These are phyloP conservation scores for Colletes collaris DNA, from an alignment of 2,888 invertebrate genomes.

Conservation along the genomic window DNA sequence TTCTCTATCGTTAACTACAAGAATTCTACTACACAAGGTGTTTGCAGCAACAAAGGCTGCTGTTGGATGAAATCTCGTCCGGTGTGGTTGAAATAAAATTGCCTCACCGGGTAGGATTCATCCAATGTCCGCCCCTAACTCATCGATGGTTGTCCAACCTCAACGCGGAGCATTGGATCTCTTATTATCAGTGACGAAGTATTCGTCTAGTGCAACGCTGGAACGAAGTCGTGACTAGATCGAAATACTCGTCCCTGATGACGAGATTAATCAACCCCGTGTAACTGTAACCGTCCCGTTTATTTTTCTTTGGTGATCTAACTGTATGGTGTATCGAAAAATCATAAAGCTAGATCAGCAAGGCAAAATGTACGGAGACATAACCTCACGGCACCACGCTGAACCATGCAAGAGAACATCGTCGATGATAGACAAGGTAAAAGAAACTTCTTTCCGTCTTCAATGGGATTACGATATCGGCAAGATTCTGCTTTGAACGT, in stretches of 20 bases:
- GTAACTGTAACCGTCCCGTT: constrained; percentile 61
- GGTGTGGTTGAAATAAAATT: constrained; percentile 67
- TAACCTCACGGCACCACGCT: constrained; percentile 54
- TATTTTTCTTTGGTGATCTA: constrained; percentile 86
- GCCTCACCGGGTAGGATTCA: constrained; percentile 83
- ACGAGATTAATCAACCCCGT: constrained; percentile 40
- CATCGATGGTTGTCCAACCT: constrained; percentile 2
- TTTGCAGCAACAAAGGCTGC: constrained; percentile 51
- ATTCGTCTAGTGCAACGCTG: constrained; percentile 80
- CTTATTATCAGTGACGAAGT: constrained; percentile 73
- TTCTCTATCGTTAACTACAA: background rate
- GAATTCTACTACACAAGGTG: background rate
- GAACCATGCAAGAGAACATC: background rate
- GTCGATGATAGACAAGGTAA: constrained; percentile 16
- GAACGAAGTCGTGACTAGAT: constrained; percentile 82
- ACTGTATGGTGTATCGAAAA: constrained; percentile 83
- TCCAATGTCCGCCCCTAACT: constrained; percentile 72
- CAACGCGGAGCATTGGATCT: constrained; percentile 8
- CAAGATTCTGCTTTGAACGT: background rate
- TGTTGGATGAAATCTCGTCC: constrained; percentile 76
- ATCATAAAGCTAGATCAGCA: constrained; percentile 83
- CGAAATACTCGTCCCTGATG: constrained; percentile 82
- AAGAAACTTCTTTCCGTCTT: background rate
- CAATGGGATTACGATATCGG: no score
- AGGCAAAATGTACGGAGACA: constrained; percentile 76